Conservation (phyloP, 2,113 vertebrate species). For the Motacilla alba region DNA sequence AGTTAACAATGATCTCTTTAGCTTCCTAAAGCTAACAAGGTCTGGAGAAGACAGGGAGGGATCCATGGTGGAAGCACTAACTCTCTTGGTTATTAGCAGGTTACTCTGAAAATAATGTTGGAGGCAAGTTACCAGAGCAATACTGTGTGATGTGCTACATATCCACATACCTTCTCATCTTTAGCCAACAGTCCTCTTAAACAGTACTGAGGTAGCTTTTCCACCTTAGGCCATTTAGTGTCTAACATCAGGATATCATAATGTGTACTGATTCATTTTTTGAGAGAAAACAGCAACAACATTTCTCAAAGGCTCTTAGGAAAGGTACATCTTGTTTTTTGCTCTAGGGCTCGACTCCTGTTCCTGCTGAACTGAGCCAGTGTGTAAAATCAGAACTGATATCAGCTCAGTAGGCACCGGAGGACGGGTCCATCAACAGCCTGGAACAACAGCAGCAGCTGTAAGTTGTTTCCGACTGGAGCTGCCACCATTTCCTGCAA, state of each 20-base stretch:
- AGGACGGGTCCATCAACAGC: conserved; percentile 85
- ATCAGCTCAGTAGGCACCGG: conserved; percentile 99
- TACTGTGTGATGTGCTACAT: background rate
- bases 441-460: conserved; percentile 47
- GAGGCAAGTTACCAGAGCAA: background rate
- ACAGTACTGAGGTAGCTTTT: background rate
- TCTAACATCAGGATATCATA: background rate
- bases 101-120: background rate
- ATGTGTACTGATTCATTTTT: background rate
- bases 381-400: conserved; percentile 94
- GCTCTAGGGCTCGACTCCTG: conserved; percentile 94
- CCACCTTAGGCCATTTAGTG: background rate
- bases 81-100: background rate
- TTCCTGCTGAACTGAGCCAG: conserved; percentile 99
- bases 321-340: conserved; percentile 60
- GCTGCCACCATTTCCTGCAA: conserved; percentile 31
- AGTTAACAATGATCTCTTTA: background rate
- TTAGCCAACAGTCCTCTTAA: background rate
- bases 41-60: background rate
- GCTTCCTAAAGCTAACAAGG: background rate
- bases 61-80: background rate
- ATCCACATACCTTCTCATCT: background rate
- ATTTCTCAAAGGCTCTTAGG: conserved; percentile 28
- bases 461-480: background rate
- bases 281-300: background rate